phyloP scores from a whole-genome alignment of 2,113 vertebrate species.

The Taxidea taxus region DNA sequence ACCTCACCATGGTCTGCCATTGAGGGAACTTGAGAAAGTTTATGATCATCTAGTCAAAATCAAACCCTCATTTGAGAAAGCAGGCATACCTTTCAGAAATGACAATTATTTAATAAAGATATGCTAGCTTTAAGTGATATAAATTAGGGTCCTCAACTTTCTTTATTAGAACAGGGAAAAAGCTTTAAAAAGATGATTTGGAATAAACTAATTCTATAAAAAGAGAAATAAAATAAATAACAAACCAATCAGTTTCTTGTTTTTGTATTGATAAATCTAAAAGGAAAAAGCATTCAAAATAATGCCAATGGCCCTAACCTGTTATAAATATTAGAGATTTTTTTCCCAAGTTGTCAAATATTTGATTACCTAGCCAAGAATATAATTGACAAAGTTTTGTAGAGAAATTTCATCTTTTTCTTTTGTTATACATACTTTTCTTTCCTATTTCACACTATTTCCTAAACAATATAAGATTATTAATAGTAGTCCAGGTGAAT shows the following conservation, averaged over 20 bases:
- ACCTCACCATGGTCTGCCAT: background rate
- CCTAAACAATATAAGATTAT: background rate
- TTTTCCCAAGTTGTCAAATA: background rate
- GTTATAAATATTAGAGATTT: background rate
- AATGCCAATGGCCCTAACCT: background rate
- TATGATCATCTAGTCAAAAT: background rate
- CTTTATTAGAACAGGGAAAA: background rate
- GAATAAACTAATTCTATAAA: background rate
- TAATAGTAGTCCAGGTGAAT: background rate
- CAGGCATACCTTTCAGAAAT: background rate
- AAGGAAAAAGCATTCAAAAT: background rate
- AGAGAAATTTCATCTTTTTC: background rate
- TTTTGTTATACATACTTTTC: background rate
- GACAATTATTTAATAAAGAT: background rate
- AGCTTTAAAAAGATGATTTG: background rate
- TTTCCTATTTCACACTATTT: background rate
- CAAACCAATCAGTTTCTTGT: background rate
- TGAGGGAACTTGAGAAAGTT: background rate
- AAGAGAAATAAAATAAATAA: background rate
- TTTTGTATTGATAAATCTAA: background rate
- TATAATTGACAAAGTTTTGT: background rate
- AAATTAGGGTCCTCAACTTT: background rate
- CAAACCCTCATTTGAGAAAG: background rate
- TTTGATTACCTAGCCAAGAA: background rate
- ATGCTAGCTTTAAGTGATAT: background rate